Evolutionary conservation across 2,888 invertebrate species (phyloP).

Genomic region (Apodemia mormo): DNA sequence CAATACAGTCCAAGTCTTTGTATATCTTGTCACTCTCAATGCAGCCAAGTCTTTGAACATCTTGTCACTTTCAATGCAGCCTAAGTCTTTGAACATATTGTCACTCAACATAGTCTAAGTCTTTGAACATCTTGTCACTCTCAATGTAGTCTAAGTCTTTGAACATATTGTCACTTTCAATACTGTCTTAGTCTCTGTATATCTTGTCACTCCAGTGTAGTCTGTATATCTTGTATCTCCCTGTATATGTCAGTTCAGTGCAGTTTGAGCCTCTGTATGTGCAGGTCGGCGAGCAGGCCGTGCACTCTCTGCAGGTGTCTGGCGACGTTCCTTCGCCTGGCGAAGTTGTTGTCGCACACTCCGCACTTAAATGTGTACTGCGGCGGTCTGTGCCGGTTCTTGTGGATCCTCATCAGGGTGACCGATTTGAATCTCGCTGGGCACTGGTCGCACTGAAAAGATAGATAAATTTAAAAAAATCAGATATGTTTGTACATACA

Average conservation of each 20-base stretch:
- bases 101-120: background rate
- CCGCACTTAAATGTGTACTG: constrained; percentile 55
- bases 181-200: background rate
- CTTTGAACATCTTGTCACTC: background rate
- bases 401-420: constrained; percentile 66
- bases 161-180: no score
- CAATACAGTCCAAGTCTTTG: background rate
- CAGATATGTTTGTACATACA: no score
- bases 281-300: constrained; percentile 47
- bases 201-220: background rate
- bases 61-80: background rate
- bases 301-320: constrained; percentile 62
- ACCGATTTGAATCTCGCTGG: constrained; percentile 63
- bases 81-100: background rate
- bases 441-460: constrained; percentile 61
- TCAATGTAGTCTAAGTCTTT: background rate
- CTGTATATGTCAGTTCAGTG: constrained; percentile 10
- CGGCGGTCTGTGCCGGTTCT: constrained; percentile 56
- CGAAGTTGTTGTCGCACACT: constrained; percentile 56
- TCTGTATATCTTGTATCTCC: no score
- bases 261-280: constrained; percentile 52
- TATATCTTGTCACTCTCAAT: no score
- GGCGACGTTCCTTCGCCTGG: constrained; percentile 61
- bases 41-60: background rate
- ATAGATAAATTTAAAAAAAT: no score